phyloP scores from a whole-genome alignment of 2,797 vertebrate genomes.

The Coendou prehensilis region DNA sequence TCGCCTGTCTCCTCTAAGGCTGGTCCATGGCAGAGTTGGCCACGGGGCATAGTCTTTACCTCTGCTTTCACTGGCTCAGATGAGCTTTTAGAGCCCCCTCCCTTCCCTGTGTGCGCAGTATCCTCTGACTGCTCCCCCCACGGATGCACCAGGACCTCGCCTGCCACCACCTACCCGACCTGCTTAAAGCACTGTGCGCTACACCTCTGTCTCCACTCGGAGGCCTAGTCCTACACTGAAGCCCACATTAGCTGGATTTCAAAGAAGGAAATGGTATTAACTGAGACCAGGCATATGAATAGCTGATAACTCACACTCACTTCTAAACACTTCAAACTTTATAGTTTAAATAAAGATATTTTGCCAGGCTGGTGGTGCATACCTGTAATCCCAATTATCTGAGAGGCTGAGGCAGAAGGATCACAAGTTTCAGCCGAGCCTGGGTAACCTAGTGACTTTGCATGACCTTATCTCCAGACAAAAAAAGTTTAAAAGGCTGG shows the following conservation, averaged over 20 bases:
- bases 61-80: neutral
- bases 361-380: neutral
- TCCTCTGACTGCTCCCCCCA: neutral
- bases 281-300: neutral
- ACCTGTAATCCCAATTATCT: neutral
- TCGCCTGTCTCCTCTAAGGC: neutral
- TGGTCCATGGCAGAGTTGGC: neutral
- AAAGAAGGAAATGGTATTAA: too few species aligned
- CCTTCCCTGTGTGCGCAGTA: neutral
- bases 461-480: neutral
- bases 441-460: neutral
- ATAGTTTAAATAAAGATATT: constrained; percentile 46
- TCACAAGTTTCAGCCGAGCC: neutral
- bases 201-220: neutral
- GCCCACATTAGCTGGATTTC: neutral
- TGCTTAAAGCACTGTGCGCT: neutral
- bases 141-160: neutral
- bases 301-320: neutral
- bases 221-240: neutral
- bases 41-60: neutral
- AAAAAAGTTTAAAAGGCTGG: neutral
- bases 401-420: too few species aligned
- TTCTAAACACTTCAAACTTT: constrained; percentile 39
- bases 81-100: neutral
- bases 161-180: rapidly evolving